Evolutionary conservation across 2,113 vertebrate genomes (phyloP).

Genomic region (Gulo gulo): DNA sequence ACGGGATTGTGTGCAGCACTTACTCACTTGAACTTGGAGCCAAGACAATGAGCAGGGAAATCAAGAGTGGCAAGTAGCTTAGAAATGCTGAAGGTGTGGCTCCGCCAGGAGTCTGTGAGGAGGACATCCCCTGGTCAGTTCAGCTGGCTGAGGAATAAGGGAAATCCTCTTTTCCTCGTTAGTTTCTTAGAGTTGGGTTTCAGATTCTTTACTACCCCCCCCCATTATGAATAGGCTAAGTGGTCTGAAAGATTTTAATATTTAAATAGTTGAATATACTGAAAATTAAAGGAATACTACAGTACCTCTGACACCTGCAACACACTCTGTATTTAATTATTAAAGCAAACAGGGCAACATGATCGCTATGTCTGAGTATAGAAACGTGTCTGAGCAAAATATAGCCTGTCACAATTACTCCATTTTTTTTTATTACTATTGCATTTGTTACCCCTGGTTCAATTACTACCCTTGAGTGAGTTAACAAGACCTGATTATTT

Average conservation of each 20-base stretch:
- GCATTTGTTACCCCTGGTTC: background rate
- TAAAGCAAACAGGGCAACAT: background rate
- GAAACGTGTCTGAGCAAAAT: background rate
- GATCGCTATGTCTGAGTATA: background rate
- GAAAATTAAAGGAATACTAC: background rate
- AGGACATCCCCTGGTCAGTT: background rate
- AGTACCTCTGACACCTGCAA: background rate
- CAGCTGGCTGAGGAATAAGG: background rate
- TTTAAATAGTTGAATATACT: background rate
- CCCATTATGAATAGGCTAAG: background rate
- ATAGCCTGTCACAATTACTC: background rate
- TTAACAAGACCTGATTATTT: background rate
- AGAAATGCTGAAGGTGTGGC: no score
- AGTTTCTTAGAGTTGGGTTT: background rate
- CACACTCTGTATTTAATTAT: background rate
- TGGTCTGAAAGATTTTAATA: background rate
- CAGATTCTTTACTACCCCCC: no score
- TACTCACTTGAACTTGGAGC: background rate
- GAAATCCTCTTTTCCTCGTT: background rate
- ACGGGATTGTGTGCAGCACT: accelerated
- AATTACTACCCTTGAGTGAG: background rate
- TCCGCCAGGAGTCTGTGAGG: background rate
- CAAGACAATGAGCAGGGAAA: background rate
- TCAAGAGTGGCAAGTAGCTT: background rate
- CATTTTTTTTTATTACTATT: background rate